Base-by-base conservation (phyloP, 2,888 invertebrate species). In the Drosophila hamatofila region DNA sequence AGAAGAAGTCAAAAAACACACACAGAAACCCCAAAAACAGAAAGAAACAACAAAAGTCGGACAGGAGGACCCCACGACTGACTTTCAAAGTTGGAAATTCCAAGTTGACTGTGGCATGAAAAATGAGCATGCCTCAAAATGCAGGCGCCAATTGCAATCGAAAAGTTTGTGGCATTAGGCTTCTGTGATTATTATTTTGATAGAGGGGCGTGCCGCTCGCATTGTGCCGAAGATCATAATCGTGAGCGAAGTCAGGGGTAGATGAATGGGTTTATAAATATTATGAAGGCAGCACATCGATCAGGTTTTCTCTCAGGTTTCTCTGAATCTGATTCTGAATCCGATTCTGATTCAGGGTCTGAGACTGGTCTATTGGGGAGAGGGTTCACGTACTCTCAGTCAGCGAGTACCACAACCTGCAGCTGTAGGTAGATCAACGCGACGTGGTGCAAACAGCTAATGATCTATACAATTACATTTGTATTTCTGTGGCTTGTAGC, bases 231-330 rank as follows among this genome's bases (percentile, higher is more conserved):
- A 54, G 67, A 78, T 66, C 68, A 66, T 56, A 83, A 67, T 62
- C 41, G n/a, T 27, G 44, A 18, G 56, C 37, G 23, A 39, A 63
- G 63, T 49, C 56, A 41, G 71, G 51, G n/a, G 25, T 61, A 89
- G 81, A 91, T 85, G 88, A 89, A 91, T 91, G 83, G 78, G 76
- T 73, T 91, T 90, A 89, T 91, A 91, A 91, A 89, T 90, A 91
- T 88, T 91, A 81, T 79, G 89, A 90, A 68, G 70, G 71, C 58
- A 69, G 62, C 68, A 73, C 87, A 83, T 87, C 84, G 81, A 86
- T 83, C 87, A 83, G 62, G 33, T 61, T 65, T 52, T 87, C 84
- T 78, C 83, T 83, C 87, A 83, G 62, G 33, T 61, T 65, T 52
- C 16, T 4, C 16, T 37, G 25, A 2, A 11, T n/a, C 27, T 3